Percentiles rank a stretch among this genome's conserved stretches.
phyloP scores from a whole-genome alignment of 2,797 vertebrate species.

The Dryobates pubescens region DNA sequence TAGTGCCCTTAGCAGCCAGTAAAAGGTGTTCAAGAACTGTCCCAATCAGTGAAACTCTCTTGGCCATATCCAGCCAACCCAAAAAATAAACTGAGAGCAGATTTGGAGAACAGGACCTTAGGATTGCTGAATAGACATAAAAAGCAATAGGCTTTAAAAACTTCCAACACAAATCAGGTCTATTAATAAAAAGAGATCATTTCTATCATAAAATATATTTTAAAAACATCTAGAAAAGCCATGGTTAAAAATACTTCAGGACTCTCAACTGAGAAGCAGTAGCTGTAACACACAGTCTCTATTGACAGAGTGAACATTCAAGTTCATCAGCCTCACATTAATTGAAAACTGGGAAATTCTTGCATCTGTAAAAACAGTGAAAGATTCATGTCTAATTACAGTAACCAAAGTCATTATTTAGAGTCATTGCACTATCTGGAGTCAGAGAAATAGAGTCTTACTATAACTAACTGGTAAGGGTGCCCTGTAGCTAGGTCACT shows the following conservation, averaged over 20 bases:
- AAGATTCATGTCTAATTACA: neutral
- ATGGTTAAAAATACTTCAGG: neutral
- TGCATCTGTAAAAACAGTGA: neutral
- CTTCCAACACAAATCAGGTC: neutral
- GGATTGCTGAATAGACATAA: neutral
- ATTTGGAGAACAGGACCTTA: neutral
- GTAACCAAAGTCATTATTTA: neutral
- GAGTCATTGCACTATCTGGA: neutral
- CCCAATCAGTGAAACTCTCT: neutral
- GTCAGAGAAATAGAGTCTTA: neutral
- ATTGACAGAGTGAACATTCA: neutral
- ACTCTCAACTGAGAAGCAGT: neutral
- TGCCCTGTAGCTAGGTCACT: neutral
- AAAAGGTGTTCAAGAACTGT: neutral
- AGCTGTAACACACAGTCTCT: neutral
- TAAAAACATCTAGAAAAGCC: neutral
- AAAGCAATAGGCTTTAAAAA: neutral
- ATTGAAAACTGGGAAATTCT: neutral
- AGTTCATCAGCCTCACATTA: neutral
- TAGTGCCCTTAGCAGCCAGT: neutral
- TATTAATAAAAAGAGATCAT: neutral
- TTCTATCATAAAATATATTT: neutral
- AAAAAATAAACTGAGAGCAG: neutral
- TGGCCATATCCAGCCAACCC: neutral
- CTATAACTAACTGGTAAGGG: neutral